A percentile compares a stretch with the other conserved stretches of the same genome.
phyloP scores from a whole-genome alignment of 2,888 invertebrate genomes.

The Cetonia aurata region DNA sequence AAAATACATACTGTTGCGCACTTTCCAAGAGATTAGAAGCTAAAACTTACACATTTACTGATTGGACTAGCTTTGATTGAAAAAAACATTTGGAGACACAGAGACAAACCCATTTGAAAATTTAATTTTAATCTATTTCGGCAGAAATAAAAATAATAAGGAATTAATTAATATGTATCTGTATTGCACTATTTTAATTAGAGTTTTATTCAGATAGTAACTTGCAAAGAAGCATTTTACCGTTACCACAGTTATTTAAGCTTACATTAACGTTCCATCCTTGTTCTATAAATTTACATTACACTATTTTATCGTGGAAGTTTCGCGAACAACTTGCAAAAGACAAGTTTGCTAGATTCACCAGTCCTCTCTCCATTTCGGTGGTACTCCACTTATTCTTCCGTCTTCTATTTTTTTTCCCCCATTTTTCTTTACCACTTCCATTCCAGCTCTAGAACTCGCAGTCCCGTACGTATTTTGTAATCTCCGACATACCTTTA shows the following conservation, averaged over 20 bases:
- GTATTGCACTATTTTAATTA: no score
- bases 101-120: no score
- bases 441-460: constrained; percentile 50
- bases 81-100: no score
- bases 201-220: not conserved
- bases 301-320: constrained; percentile 57
- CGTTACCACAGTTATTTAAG: constrained; percentile 47
- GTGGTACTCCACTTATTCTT: constrained; percentile 39
- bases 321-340: constrained; percentile 49
- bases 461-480: constrained; percentile 61
- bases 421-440: constrained; percentile 27
- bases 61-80: no score
- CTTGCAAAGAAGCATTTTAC: not conserved
- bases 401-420: constrained; percentile 7
- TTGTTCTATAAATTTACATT: constrained; percentile 60
- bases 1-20: no score
- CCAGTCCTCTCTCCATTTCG: constrained; percentile 58
- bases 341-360: constrained; percentile 58
- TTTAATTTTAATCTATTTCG: no score
- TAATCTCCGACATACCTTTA: constrained; percentile 64
- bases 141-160: no score
- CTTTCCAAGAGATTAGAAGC: no score
- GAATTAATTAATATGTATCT: no score
- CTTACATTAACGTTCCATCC: constrained; percentile 33
- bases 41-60: no score